phyloP scores from a whole-genome alignment of 2,888 invertebrate species.

The Cenopis cana region DNA sequence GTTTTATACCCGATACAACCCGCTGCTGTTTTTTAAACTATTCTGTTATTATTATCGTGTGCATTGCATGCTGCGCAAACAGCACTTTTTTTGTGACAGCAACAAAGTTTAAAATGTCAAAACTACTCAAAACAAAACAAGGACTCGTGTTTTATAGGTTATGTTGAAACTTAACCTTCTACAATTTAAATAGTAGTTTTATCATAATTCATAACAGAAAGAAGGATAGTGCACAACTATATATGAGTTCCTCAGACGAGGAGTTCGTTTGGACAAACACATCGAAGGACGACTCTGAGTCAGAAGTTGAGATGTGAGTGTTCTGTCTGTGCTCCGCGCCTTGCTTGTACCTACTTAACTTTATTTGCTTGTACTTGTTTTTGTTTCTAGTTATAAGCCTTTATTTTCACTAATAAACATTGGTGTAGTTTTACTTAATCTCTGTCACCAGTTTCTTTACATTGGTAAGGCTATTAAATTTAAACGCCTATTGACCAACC shows the following conservation, averaged over 20 bases:
- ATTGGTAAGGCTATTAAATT: too few relatives aligned
- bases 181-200: not conserved
- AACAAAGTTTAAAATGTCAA: too few relatives aligned
- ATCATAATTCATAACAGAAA: not conserved
- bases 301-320: constrained; percentile 55
- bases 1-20: too few relatives aligned
- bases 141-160: not conserved
- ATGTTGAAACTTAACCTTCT: not conserved
- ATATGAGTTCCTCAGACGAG: constrained; percentile 61
- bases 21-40: too few relatives aligned
- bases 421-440: too few relatives aligned
- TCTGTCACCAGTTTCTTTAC: too few relatives aligned
- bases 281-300: constrained; percentile 54
- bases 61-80: too few relatives aligned
- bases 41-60: too few relatives aligned
- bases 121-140: too few relatives aligned
- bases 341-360: too few relatives aligned
- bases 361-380: not conserved
- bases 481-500: too few relatives aligned
- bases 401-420: not conserved
- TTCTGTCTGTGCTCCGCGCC: not conserved
- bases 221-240: constrained; percentile 15
- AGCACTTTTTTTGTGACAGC: too few relatives aligned
- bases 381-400: not conserved
- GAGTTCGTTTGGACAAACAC: constrained; percentile 65